Base-by-base conservation (phyloP, 2,113 vertebrate species). In the Macquaria ambigua region DNA sequence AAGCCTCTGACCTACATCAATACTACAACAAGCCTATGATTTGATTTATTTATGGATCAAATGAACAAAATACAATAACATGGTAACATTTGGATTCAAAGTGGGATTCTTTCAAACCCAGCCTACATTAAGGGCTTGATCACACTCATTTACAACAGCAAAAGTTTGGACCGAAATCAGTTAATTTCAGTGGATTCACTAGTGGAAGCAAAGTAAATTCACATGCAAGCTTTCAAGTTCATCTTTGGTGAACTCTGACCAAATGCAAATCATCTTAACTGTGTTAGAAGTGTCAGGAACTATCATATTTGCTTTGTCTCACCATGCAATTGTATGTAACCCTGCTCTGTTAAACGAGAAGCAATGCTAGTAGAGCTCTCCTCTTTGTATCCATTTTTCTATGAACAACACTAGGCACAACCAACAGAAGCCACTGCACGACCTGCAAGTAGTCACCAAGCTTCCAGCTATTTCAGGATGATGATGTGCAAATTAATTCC, bases 1-100 rank as follows among this genome's bases (percentile, higher is more conserved):
- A 69, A 53, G 14, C 52, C n/a, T 14, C n/a, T 52, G 69, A 69
- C 74, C 74, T 67, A 67, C 64, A 76, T 5, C 0, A 7, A 62
- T 25, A 73, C 37, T n/a, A 69, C n/a, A 56, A 41, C 23, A 16
- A 62, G 46, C 20, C 20, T 31, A 25, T 74, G 23, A 21, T 72
- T 41, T 55, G 11, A 81, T 75, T 72, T 62, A 67, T 72, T 4
- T 46, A 74, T 70, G 64, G 23, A 66, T 52, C 48, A 25, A 5
- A 21, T 25, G 28, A 50, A 68, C 14, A 52, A 55, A 53, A 50
- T 28, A 25, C 10, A 58, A 0, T n/a, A 18, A 74, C 12, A 15
- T 18, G 6, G 34, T 34, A 34, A 34, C 34, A 34, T 34, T 34
- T 34, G 34, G 3, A 34, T 34, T 58, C 62, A 58, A 70, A 34